A percentile compares a stretch with the other conserved stretches of the same genome.
Conservation (phyloP, 2,797 vertebrate genomes). For the Macrochelys suwanniensis region DNA sequence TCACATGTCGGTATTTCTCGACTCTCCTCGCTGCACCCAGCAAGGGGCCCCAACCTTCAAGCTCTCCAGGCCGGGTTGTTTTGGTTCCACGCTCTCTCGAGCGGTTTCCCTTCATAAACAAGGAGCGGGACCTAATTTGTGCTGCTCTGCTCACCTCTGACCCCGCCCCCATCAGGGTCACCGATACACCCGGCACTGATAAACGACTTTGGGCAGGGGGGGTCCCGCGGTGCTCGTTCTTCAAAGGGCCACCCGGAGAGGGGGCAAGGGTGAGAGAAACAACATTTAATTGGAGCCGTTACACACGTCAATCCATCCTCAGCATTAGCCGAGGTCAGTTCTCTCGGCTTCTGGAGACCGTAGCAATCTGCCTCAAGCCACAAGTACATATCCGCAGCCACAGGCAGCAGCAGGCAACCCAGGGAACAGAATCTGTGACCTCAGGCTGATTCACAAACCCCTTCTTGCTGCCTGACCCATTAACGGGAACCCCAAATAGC, state of each 20-base stretch:
- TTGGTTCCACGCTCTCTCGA: neutral
- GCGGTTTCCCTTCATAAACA: neutral
- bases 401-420: neutral
- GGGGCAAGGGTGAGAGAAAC: neutral
- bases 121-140: neutral
- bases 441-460: no score
- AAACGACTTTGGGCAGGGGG: no score
- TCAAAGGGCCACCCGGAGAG: neutral
- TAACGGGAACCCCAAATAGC: no score
- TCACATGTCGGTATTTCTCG: neutral
- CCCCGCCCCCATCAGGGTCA: neutral
- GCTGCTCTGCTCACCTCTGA: rapidly evolving
- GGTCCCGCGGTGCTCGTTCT: neutral
- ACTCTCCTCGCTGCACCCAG: neutral
- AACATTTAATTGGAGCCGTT: neutral
- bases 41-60: no score
- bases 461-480: no score
- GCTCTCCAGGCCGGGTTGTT: neutral
- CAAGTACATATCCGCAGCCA: neutral
- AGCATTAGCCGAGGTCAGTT: neutral
- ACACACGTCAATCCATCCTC: neutral
- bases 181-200: rapidly evolving
- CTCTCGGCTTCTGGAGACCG: neutral
- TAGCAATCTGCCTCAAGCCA: neutral
- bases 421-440: neutral